A percentile compares a stretch with the other conserved stretches of the same genome.
These are phyloP conservation scores for Pachycephala philippinensis DNA, from an alignment of 2,113 vertebrate species.

Conservation along the genomic window DNA sequence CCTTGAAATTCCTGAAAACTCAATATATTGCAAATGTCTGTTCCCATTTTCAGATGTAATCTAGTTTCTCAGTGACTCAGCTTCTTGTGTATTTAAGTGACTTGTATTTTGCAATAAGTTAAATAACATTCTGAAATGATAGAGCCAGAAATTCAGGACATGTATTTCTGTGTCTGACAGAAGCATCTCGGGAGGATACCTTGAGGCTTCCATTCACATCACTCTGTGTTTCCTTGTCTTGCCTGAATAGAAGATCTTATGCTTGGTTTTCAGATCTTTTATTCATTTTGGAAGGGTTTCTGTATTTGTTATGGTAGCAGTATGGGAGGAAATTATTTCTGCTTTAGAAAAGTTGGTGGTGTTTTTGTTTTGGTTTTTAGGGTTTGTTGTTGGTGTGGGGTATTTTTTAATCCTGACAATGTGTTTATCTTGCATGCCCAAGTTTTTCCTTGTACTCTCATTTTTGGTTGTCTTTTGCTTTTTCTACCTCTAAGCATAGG, in stretches of 20 bases:
- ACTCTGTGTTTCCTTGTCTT: background rate
- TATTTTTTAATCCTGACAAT: background rate
- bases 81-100: background rate
- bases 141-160: background rate
- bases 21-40: background rate
- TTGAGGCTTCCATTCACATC: background rate
- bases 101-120: background rate
- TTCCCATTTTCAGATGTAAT: background rate
- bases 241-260: background rate
- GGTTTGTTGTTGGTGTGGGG: background rate
- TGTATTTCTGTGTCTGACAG: background rate
- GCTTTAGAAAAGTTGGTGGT: background rate
- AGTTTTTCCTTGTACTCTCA: background rate
- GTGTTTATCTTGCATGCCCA: background rate
- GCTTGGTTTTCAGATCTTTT: background rate
- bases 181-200: background rate
- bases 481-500: background rate
- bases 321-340: background rate
- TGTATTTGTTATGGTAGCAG: background rate
- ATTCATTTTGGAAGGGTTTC: background rate
- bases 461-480: background rate
- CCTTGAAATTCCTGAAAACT: constrained; percentile 13
- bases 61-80: background rate
- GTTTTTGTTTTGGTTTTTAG: background rate
- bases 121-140: background rate